Evolutionary conservation across 2,113 vertebrate genomes (phyloP).

Genomic region (Pungitius pungitius): DNA sequence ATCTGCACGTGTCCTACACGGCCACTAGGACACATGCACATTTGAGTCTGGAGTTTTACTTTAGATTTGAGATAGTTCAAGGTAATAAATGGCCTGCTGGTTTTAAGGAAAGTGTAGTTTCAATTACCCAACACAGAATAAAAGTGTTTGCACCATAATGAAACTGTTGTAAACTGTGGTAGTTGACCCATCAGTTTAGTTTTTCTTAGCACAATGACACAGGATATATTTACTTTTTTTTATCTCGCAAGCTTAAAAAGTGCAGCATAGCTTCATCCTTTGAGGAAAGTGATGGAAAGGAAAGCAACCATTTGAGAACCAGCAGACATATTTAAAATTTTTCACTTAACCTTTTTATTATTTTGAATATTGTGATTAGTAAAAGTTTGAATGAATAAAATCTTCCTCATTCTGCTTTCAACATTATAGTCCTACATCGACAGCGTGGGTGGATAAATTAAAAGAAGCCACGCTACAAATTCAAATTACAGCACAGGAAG

Average conservation of each 20-base stretch:
- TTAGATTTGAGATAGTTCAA: constrained; percentile 21
- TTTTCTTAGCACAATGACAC: neutral
- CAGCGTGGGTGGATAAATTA: constrained; percentile 46
- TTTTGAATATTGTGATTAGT: neutral
- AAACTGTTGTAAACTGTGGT: neutral
- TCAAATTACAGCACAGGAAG: constrained; percentile 43
- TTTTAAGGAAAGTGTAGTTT: constrained; percentile 10
- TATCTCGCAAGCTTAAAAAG: neutral
- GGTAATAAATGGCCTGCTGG: constrained; percentile 24
- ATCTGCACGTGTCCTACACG: constrained; percentile 25
- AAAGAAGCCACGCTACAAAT: constrained; percentile 42
- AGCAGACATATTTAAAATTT: neutral
- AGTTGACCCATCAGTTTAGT: neutral
- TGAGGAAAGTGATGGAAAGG: neutral
- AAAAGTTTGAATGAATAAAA: neutral
- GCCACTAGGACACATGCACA: constrained; percentile 44
- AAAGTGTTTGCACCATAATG: neutral
- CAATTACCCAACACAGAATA: neutral
- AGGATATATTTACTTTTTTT: neutral
- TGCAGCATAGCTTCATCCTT: neutral
- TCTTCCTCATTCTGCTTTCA: constrained; percentile 14
- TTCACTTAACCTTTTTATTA: neutral
- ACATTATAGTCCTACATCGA: constrained; percentile 29
- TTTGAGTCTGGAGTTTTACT: constrained; percentile 33
- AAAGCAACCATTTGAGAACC: neutral